A percentile compares a stretch with the other conserved stretches of the same genome.
Evolutionary conservation across 2,797 vertebrate species (phyloP).

Genomic region (Spinibarbus caldwelli): DNA sequence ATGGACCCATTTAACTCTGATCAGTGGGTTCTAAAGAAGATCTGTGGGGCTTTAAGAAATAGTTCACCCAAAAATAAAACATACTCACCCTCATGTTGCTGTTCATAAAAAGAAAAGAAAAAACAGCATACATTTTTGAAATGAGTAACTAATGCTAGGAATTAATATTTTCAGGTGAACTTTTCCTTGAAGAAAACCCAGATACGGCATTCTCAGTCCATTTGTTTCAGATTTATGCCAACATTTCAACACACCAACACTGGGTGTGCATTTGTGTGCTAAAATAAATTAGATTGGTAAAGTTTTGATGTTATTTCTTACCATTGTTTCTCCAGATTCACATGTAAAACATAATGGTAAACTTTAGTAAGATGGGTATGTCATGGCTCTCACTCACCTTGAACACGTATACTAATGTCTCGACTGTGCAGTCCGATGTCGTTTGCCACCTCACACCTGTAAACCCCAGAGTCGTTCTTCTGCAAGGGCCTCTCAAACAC

Average conservation of each 20-base stretch:
- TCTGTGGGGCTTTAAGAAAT: neutral
- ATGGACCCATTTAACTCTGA: neutral
- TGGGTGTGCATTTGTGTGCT: neutral
- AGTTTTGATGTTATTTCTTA: neutral
- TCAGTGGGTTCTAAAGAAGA: neutral
- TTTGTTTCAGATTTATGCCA: neutral
- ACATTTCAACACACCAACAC: neutral
- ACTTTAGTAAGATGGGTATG: neutral
- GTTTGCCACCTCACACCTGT: constrained; percentile 93
- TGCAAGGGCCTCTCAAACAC: constrained; percentile 90
- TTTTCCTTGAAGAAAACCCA: neutral
- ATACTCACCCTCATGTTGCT: neutral
- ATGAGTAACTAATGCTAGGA: neutral
- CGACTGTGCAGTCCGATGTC: constrained; percentile 90
- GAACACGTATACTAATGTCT: constrained; percentile 90
- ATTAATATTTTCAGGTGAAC: neutral
- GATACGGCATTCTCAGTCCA: neutral
- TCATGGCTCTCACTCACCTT: constrained; percentile 85
- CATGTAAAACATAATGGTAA: neutral
- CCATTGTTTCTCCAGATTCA: constrained; percentile 1
- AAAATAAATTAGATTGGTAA: neutral
- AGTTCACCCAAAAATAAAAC: neutral
- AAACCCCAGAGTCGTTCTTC: constrained; percentile 93
- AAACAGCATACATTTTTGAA: neutral
- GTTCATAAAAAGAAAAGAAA: neutral